Base-by-base conservation (phyloP, 2,797 vertebrate genomes). In the Pangasius djambal region DNA sequence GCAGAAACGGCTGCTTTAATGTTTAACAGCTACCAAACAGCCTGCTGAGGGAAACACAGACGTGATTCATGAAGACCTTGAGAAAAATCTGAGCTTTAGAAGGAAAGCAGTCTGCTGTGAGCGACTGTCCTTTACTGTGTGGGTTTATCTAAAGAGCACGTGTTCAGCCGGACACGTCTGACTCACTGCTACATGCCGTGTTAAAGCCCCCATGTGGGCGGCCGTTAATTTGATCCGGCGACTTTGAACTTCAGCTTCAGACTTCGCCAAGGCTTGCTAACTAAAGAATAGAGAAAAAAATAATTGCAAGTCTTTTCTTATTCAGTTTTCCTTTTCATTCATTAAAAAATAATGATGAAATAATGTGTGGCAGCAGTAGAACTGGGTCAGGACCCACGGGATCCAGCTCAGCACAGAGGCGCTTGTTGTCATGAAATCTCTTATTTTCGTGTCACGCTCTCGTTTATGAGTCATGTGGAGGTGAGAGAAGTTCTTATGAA, bases 221-320 rank as follows among this genome's bases (percentile, higher is more conserved):
- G 37, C 22, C 7, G 34, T 22, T 83, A 63, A 83, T 83, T 44
- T 48, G 10, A 61, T 61, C 81, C 59, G 1, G 22, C 2, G 57
- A 28, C 81, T 83, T 65, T 65, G 59, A 83, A 63, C 81, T 83
- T 65, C 25, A 4, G 37, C 34, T 63, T 83, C 59, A 83, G 81
- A 61, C 81, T 61, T 82, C 79, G 59, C 34, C 34, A 3, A 28
- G 4, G 37, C 57, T 44, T 28, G 22, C 44, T 48, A 65, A 1
- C 25, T 48, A 59, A 59, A 40, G 18, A 37, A 61, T 59, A 22
- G 37, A 59, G 13, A 59, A 55, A 82, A 44, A 9, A 48, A 4
- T 12, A 81, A 16, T 0, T 48, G 61, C 13, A 65, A 65, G 20
- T 4, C 37, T 48, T 59, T 82, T 25, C 31, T 59, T 4, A 59